These are phyloP conservation scores for Thalassarche chlororhynchos DNA, from an alignment of 2,113 vertebrate genomes.

Conservation along the genomic window DNA sequence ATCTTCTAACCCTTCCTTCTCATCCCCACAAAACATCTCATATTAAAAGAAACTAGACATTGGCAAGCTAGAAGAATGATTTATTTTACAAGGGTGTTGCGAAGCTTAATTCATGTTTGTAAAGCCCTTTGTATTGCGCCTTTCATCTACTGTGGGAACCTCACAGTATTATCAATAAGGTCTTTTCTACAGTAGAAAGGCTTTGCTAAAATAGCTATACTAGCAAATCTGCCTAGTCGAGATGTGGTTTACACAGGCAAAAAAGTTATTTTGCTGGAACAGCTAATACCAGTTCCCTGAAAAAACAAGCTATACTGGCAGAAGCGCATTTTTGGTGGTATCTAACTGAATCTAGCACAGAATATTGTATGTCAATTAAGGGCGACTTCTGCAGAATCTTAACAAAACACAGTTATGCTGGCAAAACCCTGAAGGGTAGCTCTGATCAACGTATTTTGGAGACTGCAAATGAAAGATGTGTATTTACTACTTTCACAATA, in stretches of 20 bases:
- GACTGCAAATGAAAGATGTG: background rate
- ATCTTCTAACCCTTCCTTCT: background rate
- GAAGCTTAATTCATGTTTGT: slow-evolving; percentile 45
- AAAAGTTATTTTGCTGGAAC: background rate
- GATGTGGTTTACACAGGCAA: background rate
- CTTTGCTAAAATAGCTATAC: slow-evolving; percentile 47
- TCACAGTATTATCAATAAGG: slow-evolving; percentile 30
- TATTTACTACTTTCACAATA: background rate
- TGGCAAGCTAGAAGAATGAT: background rate
- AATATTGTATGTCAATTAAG: background rate
- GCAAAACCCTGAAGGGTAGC: background rate
- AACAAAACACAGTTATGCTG: background rate
- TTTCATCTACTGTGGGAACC: slow-evolving; percentile 52
- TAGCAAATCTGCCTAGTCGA: background rate
- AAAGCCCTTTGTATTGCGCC: slow-evolving; percentile 36
- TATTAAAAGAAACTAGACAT: background rate
- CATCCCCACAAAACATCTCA: background rate
- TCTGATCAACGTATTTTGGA: background rate
- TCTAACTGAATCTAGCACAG: background rate
- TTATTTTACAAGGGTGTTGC: slow-evolving; percentile 41
- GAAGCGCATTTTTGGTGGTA: background rate
- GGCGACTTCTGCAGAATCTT: background rate
- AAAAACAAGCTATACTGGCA: background rate
- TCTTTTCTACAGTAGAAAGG: slow-evolving; percentile 21
- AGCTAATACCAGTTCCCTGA: background rate